Evolutionary conservation across 1,140 invertebrate species (phyloP).

Genomic region (Conus ventricosus): DNA sequence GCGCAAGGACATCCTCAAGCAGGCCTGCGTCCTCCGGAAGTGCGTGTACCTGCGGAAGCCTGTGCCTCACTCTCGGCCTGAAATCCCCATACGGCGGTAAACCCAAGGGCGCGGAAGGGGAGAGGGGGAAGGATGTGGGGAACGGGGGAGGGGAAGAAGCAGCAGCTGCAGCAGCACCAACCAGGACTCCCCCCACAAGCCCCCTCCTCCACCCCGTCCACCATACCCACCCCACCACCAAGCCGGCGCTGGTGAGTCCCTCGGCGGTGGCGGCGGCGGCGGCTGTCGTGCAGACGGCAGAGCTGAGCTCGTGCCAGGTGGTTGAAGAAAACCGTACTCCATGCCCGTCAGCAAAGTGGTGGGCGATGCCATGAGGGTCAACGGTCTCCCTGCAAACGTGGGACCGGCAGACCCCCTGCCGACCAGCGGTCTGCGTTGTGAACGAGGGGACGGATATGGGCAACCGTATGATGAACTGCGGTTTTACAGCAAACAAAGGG

Average conservation of each 20-base stretch:
- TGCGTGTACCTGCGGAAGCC: conserved; percentile 70
- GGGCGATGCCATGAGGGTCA: not conserved
- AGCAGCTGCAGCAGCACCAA: conserved; percentile 31
- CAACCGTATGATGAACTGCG: too few species aligned
- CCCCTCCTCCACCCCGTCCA: conserved; percentile 26
- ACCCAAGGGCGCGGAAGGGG: not conserved
- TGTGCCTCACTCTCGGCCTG: conserved; percentile 53
- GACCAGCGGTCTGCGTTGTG: not conserved
- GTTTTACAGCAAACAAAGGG: too few species aligned
- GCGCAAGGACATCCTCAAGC: conserved; percentile 67
- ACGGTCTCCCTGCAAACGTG: not conserved
- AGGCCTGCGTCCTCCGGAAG: conserved; percentile 70
- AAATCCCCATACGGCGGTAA: not conserved
- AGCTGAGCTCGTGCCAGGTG: conserved; percentile 42
- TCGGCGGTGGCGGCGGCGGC: not conserved
- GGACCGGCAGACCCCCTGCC: not conserved
- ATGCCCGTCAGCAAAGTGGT: not conserved
- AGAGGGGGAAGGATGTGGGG: not conserved
- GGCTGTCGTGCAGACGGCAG: conserved; percentile 9
- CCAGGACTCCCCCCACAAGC: conserved; percentile 3
- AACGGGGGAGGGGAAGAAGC: not conserved
- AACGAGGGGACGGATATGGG: not conserved
- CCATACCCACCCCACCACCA: conserved; percentile 3
- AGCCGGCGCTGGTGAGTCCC: not conserved
- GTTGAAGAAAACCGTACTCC: not conserved